These are phyloP conservation scores for Phoxinus dragarum DNA, from an alignment of 2,797 vertebrate species.

Conservation along the genomic window DNA sequence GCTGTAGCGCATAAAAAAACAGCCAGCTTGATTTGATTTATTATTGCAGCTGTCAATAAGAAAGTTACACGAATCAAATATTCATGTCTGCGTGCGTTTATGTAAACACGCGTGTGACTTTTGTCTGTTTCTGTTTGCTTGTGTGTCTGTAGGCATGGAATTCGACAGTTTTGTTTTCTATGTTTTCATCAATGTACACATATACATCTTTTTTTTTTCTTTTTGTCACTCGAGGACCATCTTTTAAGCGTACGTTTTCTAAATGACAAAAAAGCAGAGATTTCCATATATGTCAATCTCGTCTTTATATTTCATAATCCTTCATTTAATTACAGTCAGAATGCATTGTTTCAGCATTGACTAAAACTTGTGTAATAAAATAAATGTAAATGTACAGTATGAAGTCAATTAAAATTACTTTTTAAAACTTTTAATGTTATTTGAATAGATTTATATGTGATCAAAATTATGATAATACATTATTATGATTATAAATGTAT, in stretches of 20 bases:
- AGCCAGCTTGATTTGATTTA: slow-evolving; percentile 23
- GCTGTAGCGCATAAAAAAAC: neutral
- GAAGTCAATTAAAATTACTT: neutral
- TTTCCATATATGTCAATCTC: neutral
- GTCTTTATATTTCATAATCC: neutral
- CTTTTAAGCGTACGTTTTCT: neutral
- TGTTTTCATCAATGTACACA: neutral
- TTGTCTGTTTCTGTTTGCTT: slow-evolving; percentile 11
- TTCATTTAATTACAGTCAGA: neutral
- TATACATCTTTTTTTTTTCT: neutral
- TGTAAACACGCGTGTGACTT: neutral
- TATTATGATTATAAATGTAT: neutral
- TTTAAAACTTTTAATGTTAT: neutral
- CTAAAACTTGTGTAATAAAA: neutral
- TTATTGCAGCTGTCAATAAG: slow-evolving; percentile 37
- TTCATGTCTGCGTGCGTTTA: neutral
- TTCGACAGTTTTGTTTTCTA: neutral
- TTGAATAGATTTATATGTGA: neutral
- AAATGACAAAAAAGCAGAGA: neutral
- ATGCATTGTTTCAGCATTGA: neutral
- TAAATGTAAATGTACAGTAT: neutral
- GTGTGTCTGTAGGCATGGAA: neutral
- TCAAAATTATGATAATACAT: neutral
- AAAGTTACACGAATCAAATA: slow-evolving; percentile 15
- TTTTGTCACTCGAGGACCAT: neutral